Evolutionary conservation across 2,888 invertebrate species (phyloP).

Genomic region (Oscheius sp.): DNA sequence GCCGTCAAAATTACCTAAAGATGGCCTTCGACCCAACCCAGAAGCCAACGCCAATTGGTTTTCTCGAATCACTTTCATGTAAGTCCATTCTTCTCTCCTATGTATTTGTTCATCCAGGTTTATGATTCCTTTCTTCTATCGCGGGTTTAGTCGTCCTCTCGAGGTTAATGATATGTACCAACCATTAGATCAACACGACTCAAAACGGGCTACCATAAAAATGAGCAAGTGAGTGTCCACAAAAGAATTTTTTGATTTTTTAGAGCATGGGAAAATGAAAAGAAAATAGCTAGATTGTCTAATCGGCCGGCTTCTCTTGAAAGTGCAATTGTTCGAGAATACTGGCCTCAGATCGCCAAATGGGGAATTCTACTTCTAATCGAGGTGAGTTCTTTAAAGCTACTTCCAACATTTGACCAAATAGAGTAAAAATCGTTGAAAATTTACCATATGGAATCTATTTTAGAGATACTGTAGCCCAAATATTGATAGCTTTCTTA

Average conservation of each 20-base stretch:
- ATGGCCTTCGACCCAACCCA: constrained; percentile 27
- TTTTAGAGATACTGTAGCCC: no score
- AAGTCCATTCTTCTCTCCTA: background rate
- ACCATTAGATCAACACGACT: constrained; percentile 31
- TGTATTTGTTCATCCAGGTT: constrained; percentile 14
- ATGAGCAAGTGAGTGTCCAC: constrained; percentile 20
- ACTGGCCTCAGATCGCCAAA: constrained; percentile 28
- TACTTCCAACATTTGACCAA: no score
- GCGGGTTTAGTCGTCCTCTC: constrained; percentile 14
- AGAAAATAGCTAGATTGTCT: background rate
- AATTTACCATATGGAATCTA: no score
- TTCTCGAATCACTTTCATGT: constrained; percentile 25
- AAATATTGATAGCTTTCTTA: no score
- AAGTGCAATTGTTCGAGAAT: constrained; percentile 18
- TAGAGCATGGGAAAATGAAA: constrained; percentile 28
- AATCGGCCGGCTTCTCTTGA: constrained; percentile 18
- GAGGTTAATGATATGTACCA: constrained; percentile 32
- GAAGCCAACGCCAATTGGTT: constrained; percentile 22
- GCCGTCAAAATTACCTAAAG: background rate
- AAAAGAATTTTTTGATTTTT: background rate
- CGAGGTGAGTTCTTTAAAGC: constrained; percentile 20
- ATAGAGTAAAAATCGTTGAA: no score
- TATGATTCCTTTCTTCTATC: constrained; percentile 31
- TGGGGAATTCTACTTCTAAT: constrained; percentile 25
- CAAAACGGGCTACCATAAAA: constrained; percentile 19